Base-by-base conservation (phyloP, 2,888 invertebrate species). In the Cheilosia impressa region DNA sequence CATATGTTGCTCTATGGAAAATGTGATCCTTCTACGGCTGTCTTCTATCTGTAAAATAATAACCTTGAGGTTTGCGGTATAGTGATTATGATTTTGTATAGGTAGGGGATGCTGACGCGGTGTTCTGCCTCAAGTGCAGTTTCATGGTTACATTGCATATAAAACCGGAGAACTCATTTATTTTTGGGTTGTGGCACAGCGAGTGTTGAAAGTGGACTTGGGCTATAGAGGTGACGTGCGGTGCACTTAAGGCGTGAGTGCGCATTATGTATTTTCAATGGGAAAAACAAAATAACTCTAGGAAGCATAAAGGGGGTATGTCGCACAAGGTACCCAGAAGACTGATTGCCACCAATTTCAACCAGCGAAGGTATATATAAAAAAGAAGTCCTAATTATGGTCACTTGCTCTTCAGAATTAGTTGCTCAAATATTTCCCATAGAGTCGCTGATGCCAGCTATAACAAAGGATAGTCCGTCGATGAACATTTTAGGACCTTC, bases 1-100 rank as follows among this genome's bases (percentile, higher is more conserved):
- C 45, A 50, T 68, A 31, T 55, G 55, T 15, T 17, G 22, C 27
- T 34, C 22, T 53, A 22, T 19, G 41, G 34, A 43, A 45, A 31
- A 41, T 45, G 31, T 31, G 19, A 41, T 24, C 43, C 55, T 55
- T 52, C 38, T 65, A 19, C 50, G 9, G 9, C 7, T 50, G 9
- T 22, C 22, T 24, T 27, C 60, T 10, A 10, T 17, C 31, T 13
- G 13, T 22, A 17, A 15, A 60, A 60, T 60, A 15, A n/a, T 22
- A 24, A 43, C 22, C 41, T 3, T 27, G 45, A n/a, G 43, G 43
- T 52, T 41, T 41, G 38, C 2, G 38, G 38, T 6, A 41, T 41
- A 24, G 15, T 47, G 19, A 65, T 65, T 34, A 34, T 15, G 19
- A 65, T 65, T 34, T 22, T 15, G 9, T 43, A 4, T 2, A 34